Evolutionary conservation across 2,113 vertebrate genomes (phyloP), one percentile per base, ranked within the genome.

Genomic region (Sitta europaea): DNA sequence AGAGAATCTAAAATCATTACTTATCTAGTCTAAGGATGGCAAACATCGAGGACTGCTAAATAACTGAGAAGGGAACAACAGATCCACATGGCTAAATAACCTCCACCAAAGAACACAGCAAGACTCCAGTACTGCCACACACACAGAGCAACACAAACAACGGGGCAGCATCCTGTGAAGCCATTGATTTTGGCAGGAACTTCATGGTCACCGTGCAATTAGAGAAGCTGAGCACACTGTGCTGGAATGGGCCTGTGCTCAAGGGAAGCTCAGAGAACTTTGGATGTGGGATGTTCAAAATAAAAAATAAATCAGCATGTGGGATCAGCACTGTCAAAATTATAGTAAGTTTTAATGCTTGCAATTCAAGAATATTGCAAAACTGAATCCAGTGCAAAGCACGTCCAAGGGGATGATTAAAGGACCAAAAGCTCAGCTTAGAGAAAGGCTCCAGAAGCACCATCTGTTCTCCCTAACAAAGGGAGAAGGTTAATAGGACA

Each of bases 401-500:
- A 91, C 9, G 25, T 91, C 40, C 57, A 71, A 84, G 57, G 84
- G 40, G 47, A 86, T 48, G 83, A 96, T 89, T 95, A 96, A 90
- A 86, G 72, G 72, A 88, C 72, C 86, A 74, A 96, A 86, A 86
- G 18, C 75, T 83, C 71, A 90, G 75, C 67, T 90, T 90, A 74
- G 63, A 93, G 47, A 95, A 86, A 80, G 88, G 63, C 91, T 94
- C 72, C 63, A 94, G 63, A 86, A 83, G 59, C 43, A 93, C 92
- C 95, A 97, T 97, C 96, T 96, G 92, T 86, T 97, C 94, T 90
- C 47, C 47, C 76, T 77, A 92, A 74, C 4, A 4, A 93, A 93
- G 42, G 47, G 78, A 93, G 90, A 95, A 96, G 94, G 95, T 96
- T 94, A 96, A 94, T 70, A 97, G 92, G 92, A 97, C 51, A 4